Percentiles rank a stretch among this genome's conserved stretches.
These are phyloP conservation scores for Zonitis immaculata DNA, from an alignment of 2,888 invertebrate genomes.

Conservation along the genomic window DNA sequence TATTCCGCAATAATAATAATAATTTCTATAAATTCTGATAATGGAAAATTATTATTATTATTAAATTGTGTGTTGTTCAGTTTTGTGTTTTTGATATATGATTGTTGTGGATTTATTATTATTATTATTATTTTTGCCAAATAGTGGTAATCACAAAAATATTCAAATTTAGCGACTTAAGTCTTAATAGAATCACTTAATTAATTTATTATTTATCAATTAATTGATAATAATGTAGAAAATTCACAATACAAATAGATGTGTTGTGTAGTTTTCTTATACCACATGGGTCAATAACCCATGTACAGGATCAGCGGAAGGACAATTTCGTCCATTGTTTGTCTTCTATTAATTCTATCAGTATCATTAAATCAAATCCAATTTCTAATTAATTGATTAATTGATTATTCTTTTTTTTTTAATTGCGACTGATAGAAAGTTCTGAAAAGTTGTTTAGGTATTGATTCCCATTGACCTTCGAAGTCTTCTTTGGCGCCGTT, in stretches of 20 bases:
- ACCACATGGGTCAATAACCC: conserved; percentile 25
- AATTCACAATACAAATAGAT: conserved; percentile 15
- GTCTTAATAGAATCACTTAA: too few relatives aligned
- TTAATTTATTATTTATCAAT: conserved; percentile 7
- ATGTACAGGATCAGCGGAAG: conserved; percentile 14
- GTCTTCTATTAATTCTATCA: conserved; percentile 1
- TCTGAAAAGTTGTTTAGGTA: not conserved
- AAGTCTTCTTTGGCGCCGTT: conserved; percentile 17
- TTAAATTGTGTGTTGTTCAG: too few relatives aligned
- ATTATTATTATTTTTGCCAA: too few relatives aligned
- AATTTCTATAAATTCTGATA: too few relatives aligned
- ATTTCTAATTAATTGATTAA: not conserved
- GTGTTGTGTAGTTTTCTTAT: conserved; percentile 17
- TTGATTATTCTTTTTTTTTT: conserved; percentile 7
- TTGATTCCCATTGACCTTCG: conserved; percentile 18
- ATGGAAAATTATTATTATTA: too few relatives aligned
- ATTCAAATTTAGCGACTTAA: too few relatives aligned
- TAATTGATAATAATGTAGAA: conserved; percentile 10
- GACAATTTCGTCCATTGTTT: conserved; percentile 11
- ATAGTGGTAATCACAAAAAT: not conserved
- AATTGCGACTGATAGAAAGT: not conserved
- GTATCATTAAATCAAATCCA: not conserved
- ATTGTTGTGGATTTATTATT: too few relatives aligned
- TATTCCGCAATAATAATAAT: too few relatives aligned
- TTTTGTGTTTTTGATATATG: too few relatives aligned